Conservation (phyloP, 1,140 invertebrate genomes). For the Lethrus apterus region DNA sequence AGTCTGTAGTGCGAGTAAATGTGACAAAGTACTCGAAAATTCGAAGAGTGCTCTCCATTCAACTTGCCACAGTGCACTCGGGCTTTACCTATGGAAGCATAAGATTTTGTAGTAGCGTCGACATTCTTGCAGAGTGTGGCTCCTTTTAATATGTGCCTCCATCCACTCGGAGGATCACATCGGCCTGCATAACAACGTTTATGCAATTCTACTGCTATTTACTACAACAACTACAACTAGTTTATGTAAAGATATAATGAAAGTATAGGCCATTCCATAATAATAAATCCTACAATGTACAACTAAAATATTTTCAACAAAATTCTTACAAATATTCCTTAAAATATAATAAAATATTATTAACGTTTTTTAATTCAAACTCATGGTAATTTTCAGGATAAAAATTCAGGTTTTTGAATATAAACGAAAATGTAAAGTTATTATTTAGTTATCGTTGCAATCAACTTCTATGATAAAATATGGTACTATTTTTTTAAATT, state of each 20-base stretch:
- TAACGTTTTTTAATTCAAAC: no score
- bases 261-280: not conserved
- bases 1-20: not conserved
- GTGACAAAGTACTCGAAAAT: not conserved
- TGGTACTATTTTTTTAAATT: no score
- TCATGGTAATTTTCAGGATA: no score
- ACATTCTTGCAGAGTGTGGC: conserved; percentile 24
- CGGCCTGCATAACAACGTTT: conserved; percentile 35
- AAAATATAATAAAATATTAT: no score
- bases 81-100: conserved; percentile 33
- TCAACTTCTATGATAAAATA: no score
- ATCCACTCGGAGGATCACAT: conserved; percentile 42
- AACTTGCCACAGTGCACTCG: conserved; percentile 11
- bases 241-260: no score
- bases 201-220: conserved; percentile 17
- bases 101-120: conserved; percentile 19
- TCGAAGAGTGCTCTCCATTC: not conserved
- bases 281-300: not conserved
- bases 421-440: no score
- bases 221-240: no score
- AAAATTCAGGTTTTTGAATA: no score
- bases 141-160: conserved; percentile 37
- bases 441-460: no score
- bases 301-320: not conserved
- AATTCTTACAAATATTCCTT: no score